Percentiles rank a stretch among this genome's conserved stretches.
These are phyloP conservation scores for Brachyptera putata DNA, from an alignment of 2,888 invertebrate species.

Conservation along the genomic window DNA sequence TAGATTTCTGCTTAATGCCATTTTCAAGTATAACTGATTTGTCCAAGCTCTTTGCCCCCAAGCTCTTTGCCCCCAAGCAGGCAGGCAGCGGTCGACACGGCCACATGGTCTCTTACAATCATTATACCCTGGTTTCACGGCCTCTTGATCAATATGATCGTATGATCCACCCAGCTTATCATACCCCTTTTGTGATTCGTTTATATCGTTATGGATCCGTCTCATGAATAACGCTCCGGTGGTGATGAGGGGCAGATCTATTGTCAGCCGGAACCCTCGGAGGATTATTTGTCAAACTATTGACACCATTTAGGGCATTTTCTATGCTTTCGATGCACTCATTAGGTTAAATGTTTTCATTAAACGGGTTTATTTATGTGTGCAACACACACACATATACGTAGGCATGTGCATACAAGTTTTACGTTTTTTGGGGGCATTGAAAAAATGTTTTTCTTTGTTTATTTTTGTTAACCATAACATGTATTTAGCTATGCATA, in stretches of 20 bases:
- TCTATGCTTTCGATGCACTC: not conserved
- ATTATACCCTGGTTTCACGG: constrained; percentile 23
- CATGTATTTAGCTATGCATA: not conserved
- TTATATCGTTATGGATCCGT: constrained; percentile 25
- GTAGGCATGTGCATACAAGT: too few species aligned
- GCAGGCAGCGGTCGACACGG: too few species aligned
- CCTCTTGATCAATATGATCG: constrained; percentile 27
- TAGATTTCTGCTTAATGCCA: too few species aligned
- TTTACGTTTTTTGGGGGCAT: too few species aligned
- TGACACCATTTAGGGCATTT: constrained; percentile 12
- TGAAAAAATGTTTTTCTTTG: too few species aligned
- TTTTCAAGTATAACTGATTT: too few species aligned
- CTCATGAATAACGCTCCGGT: constrained; percentile 25
- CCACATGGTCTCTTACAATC: constrained; percentile 4
- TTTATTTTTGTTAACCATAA: not conserved
- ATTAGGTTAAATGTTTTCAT: constrained; percentile 4
- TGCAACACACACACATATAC: too few species aligned
- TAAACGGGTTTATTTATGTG: not conserved
- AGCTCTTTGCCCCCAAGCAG: too few species aligned
- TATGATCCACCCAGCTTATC: constrained; percentile 19
- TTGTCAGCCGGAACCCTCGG: not conserved
- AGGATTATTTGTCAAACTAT: constrained; percentile 9
- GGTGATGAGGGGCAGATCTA: constrained; percentile 5
- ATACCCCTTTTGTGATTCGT: constrained; percentile 23
- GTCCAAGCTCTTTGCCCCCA: too few species aligned